Evolutionary conservation across 2,888 invertebrate species (phyloP), one percentile per base, ranked within the genome.

Genomic region (Adelphocoris suturalis): DNA sequence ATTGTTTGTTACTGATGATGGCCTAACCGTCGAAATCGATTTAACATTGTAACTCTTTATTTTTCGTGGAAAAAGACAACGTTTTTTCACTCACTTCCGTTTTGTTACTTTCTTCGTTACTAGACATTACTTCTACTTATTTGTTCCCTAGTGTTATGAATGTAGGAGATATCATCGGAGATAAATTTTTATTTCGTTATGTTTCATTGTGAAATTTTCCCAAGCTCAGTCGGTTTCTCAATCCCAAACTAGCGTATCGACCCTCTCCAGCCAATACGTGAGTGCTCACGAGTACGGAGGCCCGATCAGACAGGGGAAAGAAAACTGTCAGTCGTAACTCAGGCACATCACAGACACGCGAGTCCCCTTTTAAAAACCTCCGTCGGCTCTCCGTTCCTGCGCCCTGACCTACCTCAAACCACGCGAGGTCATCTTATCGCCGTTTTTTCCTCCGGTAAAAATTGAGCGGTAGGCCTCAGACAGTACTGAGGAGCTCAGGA

Each of bases 391-490:
- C 37, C 37, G 37, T 37, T 4, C 23, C 68, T 68, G 68, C 68
- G 19, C 68, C 27, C 68, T 27, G 68, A 68, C 68, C 68, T 68
- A 13, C 68, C 68, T 19, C 68, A 68, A 68, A 68, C 68, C 68
- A 68, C 68, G 68, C 68, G 68, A 68, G 68, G 68, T 68, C 68
- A 68, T 23, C 68, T 68, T 68, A 68, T 68, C 68, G 68, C 68
- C 5, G 16, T 61, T 61, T 68, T 27, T 68, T 68, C 68, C 23
- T 68, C 68, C 11, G 12, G 68, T 19, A 23, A 68, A 61, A 68
- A 68, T 68, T 68, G 68, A 68, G 68, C 68, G 68, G 68, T 27
- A 57, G 57, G 57, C 68, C 12, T 68, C 68, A 27, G 68, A 27
- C 5, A 68, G 19, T 3, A 11, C 68, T 12, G 68, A 19, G 68